phyloP scores from a whole-genome alignment of 2,113 vertebrate genomes.

The Vulpes vulpes region DNA sequence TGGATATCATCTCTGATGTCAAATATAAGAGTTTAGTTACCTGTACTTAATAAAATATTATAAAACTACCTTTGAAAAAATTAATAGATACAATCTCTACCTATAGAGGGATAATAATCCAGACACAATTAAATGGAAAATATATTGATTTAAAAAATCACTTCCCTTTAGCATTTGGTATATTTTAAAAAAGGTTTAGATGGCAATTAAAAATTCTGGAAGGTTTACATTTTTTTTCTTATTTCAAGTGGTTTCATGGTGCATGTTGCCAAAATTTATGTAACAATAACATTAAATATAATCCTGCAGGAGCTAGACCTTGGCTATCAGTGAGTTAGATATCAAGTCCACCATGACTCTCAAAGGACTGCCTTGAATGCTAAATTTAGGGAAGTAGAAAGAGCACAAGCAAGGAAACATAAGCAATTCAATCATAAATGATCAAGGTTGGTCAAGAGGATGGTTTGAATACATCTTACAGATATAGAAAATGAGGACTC shows the following conservation, averaged over 20 bases:
- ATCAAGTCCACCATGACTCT: background rate
- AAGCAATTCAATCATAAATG: background rate
- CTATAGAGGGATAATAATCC: background rate
- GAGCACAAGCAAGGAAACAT: background rate
- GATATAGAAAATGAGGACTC: background rate
- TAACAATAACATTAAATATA: background rate
- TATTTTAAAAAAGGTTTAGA: background rate
- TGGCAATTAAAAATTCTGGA: background rate
- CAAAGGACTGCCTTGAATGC: background rate
- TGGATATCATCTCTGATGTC: background rate
- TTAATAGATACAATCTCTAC: background rate
- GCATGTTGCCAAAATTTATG: background rate
- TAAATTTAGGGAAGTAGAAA: slow-evolving; percentile 2
- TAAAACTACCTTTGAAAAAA: background rate
- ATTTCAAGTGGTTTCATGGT: background rate
- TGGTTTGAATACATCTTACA: background rate
- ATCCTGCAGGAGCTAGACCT: background rate
- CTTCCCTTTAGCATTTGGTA: background rate
- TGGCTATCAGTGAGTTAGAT: background rate
- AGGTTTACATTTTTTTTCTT: background rate
- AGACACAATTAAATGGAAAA: background rate
- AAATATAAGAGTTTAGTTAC: background rate
- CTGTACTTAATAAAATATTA: background rate
- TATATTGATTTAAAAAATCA: background rate
- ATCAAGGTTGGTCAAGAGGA: background rate